Conservation (phyloP, 1,140 invertebrate genomes). For the Mactra quadrangularis region DNA sequence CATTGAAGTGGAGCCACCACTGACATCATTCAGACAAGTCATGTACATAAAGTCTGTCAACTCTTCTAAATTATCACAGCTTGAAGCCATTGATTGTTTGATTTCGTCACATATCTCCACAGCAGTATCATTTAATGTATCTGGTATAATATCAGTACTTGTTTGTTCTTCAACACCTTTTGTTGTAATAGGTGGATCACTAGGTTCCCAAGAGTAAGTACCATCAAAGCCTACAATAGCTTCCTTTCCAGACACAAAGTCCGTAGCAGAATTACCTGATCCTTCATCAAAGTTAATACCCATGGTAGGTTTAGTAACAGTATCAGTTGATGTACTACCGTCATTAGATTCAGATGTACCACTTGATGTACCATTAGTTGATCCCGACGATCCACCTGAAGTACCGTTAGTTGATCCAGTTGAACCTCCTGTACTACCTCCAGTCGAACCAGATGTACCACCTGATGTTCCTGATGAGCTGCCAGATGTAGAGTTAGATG, state of each 20-base stretch:
- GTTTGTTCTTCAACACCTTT: slow-evolving; percentile 38
- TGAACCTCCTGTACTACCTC: too few species aligned
- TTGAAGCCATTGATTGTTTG: background rate
- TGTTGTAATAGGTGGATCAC: slow-evolving; percentile 48
- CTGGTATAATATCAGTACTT: slow-evolving; percentile 5
- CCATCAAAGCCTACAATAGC: slow-evolving; percentile 47
- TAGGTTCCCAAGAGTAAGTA: slow-evolving; percentile 5
- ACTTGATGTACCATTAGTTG: background rate
- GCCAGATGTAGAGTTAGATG: background rate
- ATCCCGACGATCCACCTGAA: background rate
- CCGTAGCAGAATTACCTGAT: slow-evolving; percentile 20
- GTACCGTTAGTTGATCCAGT: background rate
- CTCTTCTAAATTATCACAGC: slow-evolving; percentile 14
- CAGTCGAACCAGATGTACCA: background rate
- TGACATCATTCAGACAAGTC: slow-evolving; percentile 46
- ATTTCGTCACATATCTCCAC: slow-evolving; percentile 24
- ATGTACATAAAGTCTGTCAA: slow-evolving; percentile 14
- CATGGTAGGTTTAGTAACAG: slow-evolving; percentile 15
- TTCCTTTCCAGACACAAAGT: slow-evolving; percentile 29
- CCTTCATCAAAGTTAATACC: slow-evolving; percentile 61
- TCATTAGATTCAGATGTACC: background rate
- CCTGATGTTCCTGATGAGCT: background rate
- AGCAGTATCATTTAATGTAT: background rate
- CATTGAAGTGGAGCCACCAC: slow-evolving; percentile 6
- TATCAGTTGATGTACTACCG: background rate